phyloP scores from a whole-genome alignment of 2,888 invertebrate species.

The Tipula helvola region DNA sequence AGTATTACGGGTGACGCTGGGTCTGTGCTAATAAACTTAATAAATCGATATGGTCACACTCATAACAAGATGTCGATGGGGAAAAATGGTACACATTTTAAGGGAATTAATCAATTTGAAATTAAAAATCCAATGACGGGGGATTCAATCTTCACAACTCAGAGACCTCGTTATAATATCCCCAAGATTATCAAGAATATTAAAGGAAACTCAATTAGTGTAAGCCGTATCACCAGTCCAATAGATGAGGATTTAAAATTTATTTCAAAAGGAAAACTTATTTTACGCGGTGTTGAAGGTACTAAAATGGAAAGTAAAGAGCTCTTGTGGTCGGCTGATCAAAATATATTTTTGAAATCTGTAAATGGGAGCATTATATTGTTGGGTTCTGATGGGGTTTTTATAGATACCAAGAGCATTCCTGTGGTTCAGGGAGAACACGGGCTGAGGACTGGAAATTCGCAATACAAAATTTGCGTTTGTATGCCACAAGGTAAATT shows the following conservation, averaged over 20 bases:
- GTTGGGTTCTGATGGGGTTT: constrained; percentile 56
- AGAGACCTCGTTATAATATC: constrained; percentile 56
- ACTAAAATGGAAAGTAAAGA: constrained; percentile 58
- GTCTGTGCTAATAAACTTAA: constrained; percentile 31
- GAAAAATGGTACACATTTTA: constrained; percentile 53
- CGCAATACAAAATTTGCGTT: constrained; percentile 77
- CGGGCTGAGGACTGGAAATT: constrained; percentile 34
- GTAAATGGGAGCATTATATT: constrained; percentile 61
- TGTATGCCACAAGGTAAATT: constrained; percentile 82
- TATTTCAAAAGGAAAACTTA: constrained; percentile 49
- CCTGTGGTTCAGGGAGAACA: constrained; percentile 47
- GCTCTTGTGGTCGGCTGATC: constrained; percentile 63
- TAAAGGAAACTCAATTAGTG: constrained; percentile 51
- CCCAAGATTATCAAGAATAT: constrained; percentile 53
- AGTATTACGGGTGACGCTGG: constrained; percentile 30
- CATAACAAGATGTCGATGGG: constrained; percentile 43
- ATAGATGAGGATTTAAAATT: constrained; percentile 52
- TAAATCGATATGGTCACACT: constrained; percentile 34
- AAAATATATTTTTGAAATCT: constrained; percentile 63
- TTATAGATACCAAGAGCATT: constrained; percentile 55
- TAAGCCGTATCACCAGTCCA: constrained; percentile 61
- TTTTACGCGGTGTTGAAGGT: constrained; percentile 71
- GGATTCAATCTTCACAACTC: constrained; percentile 59
- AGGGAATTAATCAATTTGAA: constrained; percentile 53
- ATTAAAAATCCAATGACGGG: constrained; percentile 53